Conservation (phyloP, 2,113 vertebrate species). For the Columba janthina region DNA sequence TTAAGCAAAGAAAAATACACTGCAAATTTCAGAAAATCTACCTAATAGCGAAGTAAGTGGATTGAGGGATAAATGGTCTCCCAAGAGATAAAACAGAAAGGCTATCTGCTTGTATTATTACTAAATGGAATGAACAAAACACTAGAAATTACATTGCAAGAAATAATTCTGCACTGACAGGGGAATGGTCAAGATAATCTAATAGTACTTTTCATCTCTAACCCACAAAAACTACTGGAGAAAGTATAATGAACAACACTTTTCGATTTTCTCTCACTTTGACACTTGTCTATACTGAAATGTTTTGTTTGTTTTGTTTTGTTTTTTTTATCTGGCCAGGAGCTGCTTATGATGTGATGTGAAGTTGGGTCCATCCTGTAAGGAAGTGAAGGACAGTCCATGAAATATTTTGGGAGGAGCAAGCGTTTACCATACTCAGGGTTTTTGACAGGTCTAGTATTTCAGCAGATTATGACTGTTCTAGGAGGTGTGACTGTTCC, state of each 20-base stretch:
- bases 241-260: neutral
- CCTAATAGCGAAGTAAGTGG: conserved; percentile 62
- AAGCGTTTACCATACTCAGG: neutral
- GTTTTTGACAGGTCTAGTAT: neutral
- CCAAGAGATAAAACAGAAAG: conserved; percentile 63
- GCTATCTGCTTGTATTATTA: conserved; percentile 63
- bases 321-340: neutral
- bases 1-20: conserved; percentile 48
- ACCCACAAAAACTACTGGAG: neutral
- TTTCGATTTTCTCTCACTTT: neutral
- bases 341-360: neutral
- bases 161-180: conserved; percentile 46
- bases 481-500: neutral
- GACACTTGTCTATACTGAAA: neutral
- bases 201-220: conserved; percentile 11
- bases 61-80: conserved; percentile 56
- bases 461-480: neutral
- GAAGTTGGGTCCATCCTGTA: neutral
- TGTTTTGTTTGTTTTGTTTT: too few species aligned
- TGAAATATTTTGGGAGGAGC: neutral
- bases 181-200: conserved; percentile 42
- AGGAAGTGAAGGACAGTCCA: neutral
- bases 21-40: conserved; percentile 56
- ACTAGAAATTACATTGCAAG: conserved; percentile 60
- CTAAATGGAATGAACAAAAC: conserved; percentile 59